Percentiles rank a stretch among this genome's conserved stretches.
phyloP scores from a whole-genome alignment of 2,888 invertebrate genomes.

The Melangyna quadrimaculata region DNA sequence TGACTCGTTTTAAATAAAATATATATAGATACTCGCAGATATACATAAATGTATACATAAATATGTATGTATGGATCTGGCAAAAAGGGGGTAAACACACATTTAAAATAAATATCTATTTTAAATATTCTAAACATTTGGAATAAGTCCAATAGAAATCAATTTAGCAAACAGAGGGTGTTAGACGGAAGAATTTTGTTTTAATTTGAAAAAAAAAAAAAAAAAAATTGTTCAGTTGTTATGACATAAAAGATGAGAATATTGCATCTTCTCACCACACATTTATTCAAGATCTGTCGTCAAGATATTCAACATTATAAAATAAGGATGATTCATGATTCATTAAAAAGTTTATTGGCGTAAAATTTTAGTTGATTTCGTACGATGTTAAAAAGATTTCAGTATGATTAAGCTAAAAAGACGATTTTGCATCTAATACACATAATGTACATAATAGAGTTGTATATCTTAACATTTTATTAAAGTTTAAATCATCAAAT shows the following conservation, averaged over 20 bases:
- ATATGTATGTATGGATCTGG: background rate
- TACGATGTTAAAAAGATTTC: too few relatives aligned
- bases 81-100: background rate
- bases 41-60: background rate
- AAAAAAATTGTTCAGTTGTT: background rate
- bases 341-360: too few relatives aligned
- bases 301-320: background rate
- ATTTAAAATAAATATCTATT: slow-evolving; percentile 5
- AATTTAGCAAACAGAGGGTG: slow-evolving; percentile 27
- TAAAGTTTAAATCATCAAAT: too few relatives aligned
- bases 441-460: too few relatives aligned
- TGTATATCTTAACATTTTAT: too few relatives aligned
- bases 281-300: background rate
- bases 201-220: background rate
- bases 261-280: slow-evolving; percentile 8
- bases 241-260: background rate
- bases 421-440: too few relatives aligned
- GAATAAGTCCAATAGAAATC: background rate
- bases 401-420: too few relatives aligned
- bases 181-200: background rate
- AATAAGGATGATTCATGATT: too few relatives aligned
- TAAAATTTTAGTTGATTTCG: too few relatives aligned
- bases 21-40: background rate
- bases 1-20: slow-evolving; percentile 10
- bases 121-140: background rate